Conservation (phyloP, 2,797 vertebrate genomes). For the Chloroceryle amazona region DNA sequence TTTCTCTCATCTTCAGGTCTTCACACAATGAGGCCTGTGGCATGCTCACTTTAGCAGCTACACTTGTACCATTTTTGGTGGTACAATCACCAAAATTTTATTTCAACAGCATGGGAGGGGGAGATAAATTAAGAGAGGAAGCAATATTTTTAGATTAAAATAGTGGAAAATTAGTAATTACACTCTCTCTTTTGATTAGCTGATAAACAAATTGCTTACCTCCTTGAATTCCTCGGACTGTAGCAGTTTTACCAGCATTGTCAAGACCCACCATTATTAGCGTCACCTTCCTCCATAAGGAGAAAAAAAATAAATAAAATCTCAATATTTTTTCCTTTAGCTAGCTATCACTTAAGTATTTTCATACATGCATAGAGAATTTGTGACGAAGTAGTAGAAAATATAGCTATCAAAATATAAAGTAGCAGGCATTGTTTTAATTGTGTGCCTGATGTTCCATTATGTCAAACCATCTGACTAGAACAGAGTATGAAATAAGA, state of each 20-base stretch:
- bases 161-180: neutral
- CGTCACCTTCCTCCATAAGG: constrained; percentile 84
- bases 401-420: neutral
- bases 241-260: constrained; percentile 87
- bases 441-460: neutral
- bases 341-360: neutral
- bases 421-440: neutral
- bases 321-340: neutral
- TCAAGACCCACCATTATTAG: constrained; percentile 86
- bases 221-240: constrained; percentile 86
- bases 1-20: neutral
- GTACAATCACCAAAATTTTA: neutral
- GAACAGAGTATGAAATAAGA: neutral
- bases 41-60: neutral
- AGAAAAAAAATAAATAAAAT: neutral
- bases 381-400: neutral
- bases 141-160: neutral
- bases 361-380: neutral
- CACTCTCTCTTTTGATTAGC: neutral
- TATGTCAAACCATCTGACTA: neutral
- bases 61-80: neutral
- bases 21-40: neutral
- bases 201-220: constrained; percentile 68
- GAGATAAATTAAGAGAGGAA: neutral
- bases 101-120: neutral